These are phyloP conservation scores for Euzophera pinguis DNA, from an alignment of 2,888 invertebrate genomes.

Conservation along the genomic window DNA sequence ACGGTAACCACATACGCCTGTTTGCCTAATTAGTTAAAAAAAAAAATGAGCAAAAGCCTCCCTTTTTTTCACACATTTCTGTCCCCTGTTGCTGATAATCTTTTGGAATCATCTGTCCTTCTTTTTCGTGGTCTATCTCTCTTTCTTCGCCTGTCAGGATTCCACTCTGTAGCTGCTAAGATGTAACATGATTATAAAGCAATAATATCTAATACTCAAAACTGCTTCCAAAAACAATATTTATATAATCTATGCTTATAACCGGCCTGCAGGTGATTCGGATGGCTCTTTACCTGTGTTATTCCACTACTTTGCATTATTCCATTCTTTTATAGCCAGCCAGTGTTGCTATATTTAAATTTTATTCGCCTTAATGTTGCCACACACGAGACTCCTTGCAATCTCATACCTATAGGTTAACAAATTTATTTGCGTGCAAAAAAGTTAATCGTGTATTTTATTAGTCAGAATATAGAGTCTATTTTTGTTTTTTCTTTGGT, in stretches of 20 bases:
- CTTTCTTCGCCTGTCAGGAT: no score
- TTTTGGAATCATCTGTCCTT: no score
- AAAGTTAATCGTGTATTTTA: slow-evolving; percentile 24
- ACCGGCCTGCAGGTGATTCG: slow-evolving; percentile 26
- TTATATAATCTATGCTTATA: slow-evolving; percentile 23
- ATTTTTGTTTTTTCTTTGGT: slow-evolving; percentile 16
- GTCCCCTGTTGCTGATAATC: no score
- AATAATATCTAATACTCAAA: slow-evolving; percentile 24
- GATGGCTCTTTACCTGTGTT: slow-evolving; percentile 37
- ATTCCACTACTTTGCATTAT: slow-evolving; percentile 64
- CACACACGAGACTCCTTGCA: slow-evolving; percentile 72
- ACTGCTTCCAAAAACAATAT: not conserved
- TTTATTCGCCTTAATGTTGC: slow-evolving; percentile 77
- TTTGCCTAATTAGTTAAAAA: no score
- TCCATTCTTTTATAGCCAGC: slow-evolving; percentile 64
- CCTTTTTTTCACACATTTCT: no score
- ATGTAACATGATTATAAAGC: not conserved
- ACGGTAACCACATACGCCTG: no score
- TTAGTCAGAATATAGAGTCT: slow-evolving; percentile 27
- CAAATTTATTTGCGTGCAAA: slow-evolving; percentile 26
- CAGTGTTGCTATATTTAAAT: slow-evolving; percentile 77
- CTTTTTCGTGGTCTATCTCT: no score
- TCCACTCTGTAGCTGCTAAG: no score
- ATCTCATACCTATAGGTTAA: slow-evolving; percentile 65
- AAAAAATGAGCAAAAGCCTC: no score